Percentiles rank a stretch among this genome's conserved stretches.
phyloP scores from a whole-genome alignment of 2,888 invertebrate species.

The Cremastinae sp. region DNA sequence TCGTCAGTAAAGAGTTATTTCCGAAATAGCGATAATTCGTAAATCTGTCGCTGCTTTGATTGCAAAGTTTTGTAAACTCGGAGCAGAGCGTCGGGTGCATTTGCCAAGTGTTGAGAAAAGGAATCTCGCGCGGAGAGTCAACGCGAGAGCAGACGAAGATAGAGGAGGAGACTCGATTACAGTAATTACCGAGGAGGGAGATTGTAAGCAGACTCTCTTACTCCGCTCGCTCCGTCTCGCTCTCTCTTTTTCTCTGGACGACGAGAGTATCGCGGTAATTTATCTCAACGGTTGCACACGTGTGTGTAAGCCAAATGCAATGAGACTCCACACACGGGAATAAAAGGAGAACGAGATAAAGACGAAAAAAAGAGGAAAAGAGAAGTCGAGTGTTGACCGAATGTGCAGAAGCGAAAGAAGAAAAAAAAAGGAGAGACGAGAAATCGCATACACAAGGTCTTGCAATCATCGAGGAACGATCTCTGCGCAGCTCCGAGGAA shows the following conservation, averaged over 20 bases:
- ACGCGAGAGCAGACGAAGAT: not conserved
- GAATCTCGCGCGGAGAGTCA: not conserved
- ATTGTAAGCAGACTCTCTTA: conserved; percentile 49
- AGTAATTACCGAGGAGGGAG: conserved; percentile 59
- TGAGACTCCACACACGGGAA: conserved; percentile 30
- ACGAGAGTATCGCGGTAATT: conserved; percentile 60
- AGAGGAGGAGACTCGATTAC: conserved; percentile 55
- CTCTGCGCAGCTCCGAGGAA: conserved; percentile 35
- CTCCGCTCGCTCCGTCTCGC: conserved; percentile 23
- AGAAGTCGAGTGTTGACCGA: conserved; percentile 13
- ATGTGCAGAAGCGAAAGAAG: conserved; percentile 46
- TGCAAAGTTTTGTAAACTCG: not conserved
- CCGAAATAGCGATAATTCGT: no score
- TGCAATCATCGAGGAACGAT: conserved; percentile 58
- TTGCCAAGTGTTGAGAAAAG: not conserved
- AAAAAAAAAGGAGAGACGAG: conserved; percentile 33
- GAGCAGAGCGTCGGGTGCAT: not conserved
- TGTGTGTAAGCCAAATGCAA: conserved; percentile 1
- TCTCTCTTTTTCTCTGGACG: conserved; percentile 3
- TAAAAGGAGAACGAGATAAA: conserved; percentile 7
- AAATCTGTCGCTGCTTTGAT: not conserved
- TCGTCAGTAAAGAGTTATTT: no score
- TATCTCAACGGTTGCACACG: conserved; percentile 36
- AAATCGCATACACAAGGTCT: conserved; percentile 21
- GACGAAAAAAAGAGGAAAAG: not conserved